Percentiles rank a stretch among this genome's conserved stretches.
phyloP scores from a whole-genome alignment of 2,888 invertebrate species.

The Yponomeuta plumbellus region DNA sequence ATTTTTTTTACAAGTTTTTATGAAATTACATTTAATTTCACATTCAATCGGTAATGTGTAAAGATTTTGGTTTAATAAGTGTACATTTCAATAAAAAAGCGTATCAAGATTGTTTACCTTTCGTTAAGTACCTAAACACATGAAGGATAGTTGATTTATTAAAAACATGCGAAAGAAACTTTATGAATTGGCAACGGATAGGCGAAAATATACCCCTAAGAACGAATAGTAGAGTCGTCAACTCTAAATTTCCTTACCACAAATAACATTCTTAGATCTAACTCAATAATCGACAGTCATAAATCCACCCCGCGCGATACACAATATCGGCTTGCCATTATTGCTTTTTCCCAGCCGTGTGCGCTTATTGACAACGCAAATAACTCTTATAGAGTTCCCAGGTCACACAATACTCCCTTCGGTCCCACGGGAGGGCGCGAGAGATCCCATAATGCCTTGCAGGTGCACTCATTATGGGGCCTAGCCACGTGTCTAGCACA shows the following conservation, averaged over 20 bases:
- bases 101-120: too few species aligned
- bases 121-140: too few species aligned
- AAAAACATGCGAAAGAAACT: neutral
- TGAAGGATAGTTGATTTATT: too few species aligned
- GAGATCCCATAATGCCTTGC: constrained; percentile 73
- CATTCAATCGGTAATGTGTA: too few species aligned
- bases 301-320: constrained; percentile 26
- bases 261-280: neutral
- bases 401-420: constrained; percentile 27
- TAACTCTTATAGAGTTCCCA: constrained; percentile 34
- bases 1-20: too few species aligned
- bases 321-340: constrained; percentile 37
- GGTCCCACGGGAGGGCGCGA: constrained; percentile 75
- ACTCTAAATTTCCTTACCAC: neutral
- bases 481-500: constrained; percentile 44
- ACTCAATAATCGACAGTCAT: constrained; percentile 15
- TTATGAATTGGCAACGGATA: neutral
- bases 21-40: too few species aligned
- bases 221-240: neutral
- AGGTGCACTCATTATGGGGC: constrained; percentile 73
- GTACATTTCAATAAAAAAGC: too few species aligned
- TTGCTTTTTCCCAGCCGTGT: constrained; percentile 39
- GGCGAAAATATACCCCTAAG: neutral
- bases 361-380: constrained; percentile 63
- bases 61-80: too few species aligned